These are phyloP conservation scores for Platorchestia sp. DNA, from an alignment of 1,140 invertebrate genomes.

Conservation along the genomic window DNA sequence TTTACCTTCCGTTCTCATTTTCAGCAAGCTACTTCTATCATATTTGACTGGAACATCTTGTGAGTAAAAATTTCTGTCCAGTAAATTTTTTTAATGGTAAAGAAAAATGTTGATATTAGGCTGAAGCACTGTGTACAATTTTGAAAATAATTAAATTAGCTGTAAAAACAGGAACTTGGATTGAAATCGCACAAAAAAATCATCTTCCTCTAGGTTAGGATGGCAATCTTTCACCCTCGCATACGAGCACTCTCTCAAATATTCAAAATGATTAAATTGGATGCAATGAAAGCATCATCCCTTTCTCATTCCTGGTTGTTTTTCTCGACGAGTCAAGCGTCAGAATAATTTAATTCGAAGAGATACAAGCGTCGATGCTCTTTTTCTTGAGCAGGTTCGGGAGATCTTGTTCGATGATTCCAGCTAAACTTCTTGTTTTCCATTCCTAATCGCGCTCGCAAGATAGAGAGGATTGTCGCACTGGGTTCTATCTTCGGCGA, in stretches of 20 bases:
- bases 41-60: too few relatives aligned
- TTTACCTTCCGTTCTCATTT: too few relatives aligned
- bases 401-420: slow-evolving; percentile 24
- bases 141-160: not conserved
- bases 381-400: not conserved
- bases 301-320: not conserved
- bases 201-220: too few relatives aligned
- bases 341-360: slow-evolving; percentile 8
- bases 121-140: not conserved
- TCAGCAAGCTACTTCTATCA: too few relatives aligned
- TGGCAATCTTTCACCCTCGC: too few relatives aligned
- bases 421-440: slow-evolving; percentile 35
- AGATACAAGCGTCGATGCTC: slow-evolving; percentile 9
- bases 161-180: too few relatives aligned
- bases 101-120: too few relatives aligned
- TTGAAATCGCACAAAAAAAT: too few relatives aligned
- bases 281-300: not conserved
- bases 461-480: slow-evolving; percentile 34
- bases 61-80: too few relatives aligned
- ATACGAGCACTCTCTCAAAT: too few relatives aligned
- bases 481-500: not conserved
- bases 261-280: not conserved
- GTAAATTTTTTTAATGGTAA: too few relatives aligned
- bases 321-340: slow-evolving; percentile 6
- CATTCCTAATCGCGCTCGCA: slow-evolving; percentile 8